Percentiles rank a stretch among this genome's conserved stretches.
phyloP scores from a whole-genome alignment of 2,113 vertebrate genomes.

The Reinhardtius hippoglossoides region DNA sequence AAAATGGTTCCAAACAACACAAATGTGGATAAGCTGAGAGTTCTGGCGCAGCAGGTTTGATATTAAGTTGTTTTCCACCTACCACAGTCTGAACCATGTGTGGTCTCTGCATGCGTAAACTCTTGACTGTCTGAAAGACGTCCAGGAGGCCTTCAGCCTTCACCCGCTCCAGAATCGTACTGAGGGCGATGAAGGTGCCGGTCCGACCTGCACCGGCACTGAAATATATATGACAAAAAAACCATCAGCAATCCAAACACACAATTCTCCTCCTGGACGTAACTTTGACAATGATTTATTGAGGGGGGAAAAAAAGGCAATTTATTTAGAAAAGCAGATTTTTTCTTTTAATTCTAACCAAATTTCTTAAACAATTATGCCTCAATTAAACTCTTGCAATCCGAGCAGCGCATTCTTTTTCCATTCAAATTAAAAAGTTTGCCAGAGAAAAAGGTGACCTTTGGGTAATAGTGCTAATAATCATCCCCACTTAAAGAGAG shows the following conservation, averaged over 20 bases:
- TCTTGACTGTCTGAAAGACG: conserved; percentile 98
- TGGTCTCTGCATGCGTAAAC: conserved; percentile 95
- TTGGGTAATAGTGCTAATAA: conserved; percentile 77
- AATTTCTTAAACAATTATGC: conserved; percentile 10
- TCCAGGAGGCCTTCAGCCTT: conserved; percentile 97
- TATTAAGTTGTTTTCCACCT: conserved; percentile 64
- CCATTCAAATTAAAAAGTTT: conserved; percentile 64
- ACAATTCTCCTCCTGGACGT: conserved; percentile 2
- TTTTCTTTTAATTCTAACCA: background rate
- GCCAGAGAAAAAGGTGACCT: conserved; percentile 78
- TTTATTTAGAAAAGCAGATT: background rate
- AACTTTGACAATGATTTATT: background rate
- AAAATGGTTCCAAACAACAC: conserved; percentile 30
- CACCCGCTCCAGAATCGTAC: conserved; percentile 96
- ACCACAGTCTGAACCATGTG: conserved; percentile 99
- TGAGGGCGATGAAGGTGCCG: conserved; percentile 97
- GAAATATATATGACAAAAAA: conserved; percentile 28
- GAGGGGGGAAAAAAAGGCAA: background rate
- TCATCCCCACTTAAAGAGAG: conserved; percentile 78
- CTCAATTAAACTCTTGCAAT: conserved; percentile 36
- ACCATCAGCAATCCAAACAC: conserved; percentile 15
- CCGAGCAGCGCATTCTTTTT: conserved; percentile 49
- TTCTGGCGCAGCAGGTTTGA: conserved; percentile 35
- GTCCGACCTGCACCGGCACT: conserved; percentile 97
- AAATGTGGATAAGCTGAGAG: conserved; percentile 17